These are phyloP conservation scores for Tinea trinotella DNA, from an alignment of 2,888 invertebrate genomes.

Conservation along the genomic window DNA sequence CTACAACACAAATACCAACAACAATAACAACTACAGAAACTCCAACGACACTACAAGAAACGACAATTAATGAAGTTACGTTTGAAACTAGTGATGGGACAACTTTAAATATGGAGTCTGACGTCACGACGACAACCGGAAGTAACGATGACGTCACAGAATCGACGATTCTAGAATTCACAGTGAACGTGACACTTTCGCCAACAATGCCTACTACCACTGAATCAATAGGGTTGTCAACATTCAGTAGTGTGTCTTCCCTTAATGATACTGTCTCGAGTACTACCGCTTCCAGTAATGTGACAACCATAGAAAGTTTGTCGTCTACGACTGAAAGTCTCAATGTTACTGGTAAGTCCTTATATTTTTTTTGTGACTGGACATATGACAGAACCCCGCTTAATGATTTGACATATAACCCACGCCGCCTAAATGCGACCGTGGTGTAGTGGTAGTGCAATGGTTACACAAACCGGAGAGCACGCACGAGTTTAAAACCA, in stretches of 20 bases:
- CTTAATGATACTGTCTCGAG: slow-evolving; percentile 27
- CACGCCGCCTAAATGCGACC: no score
- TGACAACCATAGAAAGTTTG: slow-evolving; percentile 23
- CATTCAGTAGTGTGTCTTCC: slow-evolving; percentile 33
- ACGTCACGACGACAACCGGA: neutral
- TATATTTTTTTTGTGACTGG: no score
- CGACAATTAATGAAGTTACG: slow-evolving; percentile 22
- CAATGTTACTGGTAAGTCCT: slow-evolving; percentile 9
- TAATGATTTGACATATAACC: no score
- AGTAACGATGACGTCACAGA: slow-evolving; percentile 16
- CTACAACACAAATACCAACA: slow-evolving; percentile 34
- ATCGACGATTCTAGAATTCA: slow-evolving; percentile 41
- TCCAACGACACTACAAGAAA: slow-evolving; percentile 19
- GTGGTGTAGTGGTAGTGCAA: no score
- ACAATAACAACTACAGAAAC: slow-evolving; percentile 28
- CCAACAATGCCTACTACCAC: slow-evolving; percentile 44
- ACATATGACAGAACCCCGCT: no score
- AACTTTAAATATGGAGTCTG: neutral
- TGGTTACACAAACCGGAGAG: no score
- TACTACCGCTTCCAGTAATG: slow-evolving; percentile 26
- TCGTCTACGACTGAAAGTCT: slow-evolving; percentile 1
- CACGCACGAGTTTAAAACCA: no score
- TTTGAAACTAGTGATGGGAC: slow-evolving; percentile 11
- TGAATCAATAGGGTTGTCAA: slow-evolving; percentile 27
- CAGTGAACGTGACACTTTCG: slow-evolving; percentile 49